Evolutionary conservation across 2,888 invertebrate genomes (phyloP).

Genomic region (Phorcus lineatus): DNA sequence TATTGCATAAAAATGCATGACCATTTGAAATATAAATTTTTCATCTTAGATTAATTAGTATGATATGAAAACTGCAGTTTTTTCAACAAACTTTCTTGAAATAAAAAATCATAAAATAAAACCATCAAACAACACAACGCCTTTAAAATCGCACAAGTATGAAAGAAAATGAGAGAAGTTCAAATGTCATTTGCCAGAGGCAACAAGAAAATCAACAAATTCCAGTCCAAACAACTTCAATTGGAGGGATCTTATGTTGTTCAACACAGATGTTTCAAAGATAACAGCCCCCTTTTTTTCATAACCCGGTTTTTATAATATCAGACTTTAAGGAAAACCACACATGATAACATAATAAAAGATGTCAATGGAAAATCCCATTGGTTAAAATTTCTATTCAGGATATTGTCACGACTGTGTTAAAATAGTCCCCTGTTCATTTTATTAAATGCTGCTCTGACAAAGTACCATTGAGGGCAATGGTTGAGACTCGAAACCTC

Average conservation of each 20-base stretch:
- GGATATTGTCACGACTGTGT: neutral
- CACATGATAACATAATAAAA: neutral
- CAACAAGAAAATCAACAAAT: neutral
- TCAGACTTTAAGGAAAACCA: neutral
- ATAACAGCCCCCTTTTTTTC: neutral
- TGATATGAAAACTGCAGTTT: too few species aligned
- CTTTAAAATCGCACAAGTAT: too few species aligned
- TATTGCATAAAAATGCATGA: too few species aligned
- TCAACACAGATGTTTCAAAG: neutral
- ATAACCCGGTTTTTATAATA: neutral
- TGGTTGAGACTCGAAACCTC: too few species aligned
- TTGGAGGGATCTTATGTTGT: neutral
- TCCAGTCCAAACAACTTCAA: neutral
- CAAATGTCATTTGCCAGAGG: neutral
- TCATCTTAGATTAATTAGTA: too few species aligned
- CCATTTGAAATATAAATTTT: too few species aligned
- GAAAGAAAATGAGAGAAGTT: neutral
- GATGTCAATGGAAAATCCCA: neutral
- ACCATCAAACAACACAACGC: too few species aligned
- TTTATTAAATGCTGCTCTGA: neutral
- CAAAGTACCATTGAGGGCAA: neutral
- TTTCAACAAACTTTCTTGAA: too few species aligned
- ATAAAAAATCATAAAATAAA: too few species aligned
- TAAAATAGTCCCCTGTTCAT: conserved; percentile 7
- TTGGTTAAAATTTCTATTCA: neutral